Percentiles rank a stretch among this genome's conserved stretches.
Conservation (phyloP, 2,888 invertebrate species). For the Flabesymbios commensalis region DNA sequence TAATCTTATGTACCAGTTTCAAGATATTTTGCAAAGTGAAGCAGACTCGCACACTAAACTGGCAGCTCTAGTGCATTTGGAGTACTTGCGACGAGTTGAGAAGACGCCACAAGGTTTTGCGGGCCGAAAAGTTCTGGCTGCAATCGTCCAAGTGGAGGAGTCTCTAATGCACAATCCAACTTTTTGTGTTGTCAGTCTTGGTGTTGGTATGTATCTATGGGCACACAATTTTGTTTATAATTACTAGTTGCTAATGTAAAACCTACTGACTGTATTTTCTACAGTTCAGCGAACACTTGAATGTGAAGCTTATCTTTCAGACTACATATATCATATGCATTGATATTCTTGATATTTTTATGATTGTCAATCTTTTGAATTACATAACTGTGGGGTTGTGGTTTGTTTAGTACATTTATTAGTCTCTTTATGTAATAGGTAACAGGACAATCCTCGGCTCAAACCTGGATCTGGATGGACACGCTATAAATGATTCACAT, state of each 20-base stretch:
- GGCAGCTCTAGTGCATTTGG: constrained; percentile 58
- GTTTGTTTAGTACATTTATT: background rate
- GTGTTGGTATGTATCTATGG: background rate
- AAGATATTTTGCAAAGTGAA: background rate
- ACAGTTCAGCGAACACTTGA: too few species aligned
- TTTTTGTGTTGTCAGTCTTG: constrained; percentile 54
- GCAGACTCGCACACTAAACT: constrained; percentile 34
- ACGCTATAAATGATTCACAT: constrained; percentile 61
- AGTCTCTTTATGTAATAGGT: constrained; percentile 39
- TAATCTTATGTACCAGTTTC: background rate
- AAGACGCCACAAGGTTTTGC: constrained; percentile 37
- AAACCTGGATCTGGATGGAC: constrained; percentile 57
- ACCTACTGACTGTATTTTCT: too few species aligned
- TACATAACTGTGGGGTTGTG: too few species aligned
- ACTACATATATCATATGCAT: too few species aligned
- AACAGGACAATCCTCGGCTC: constrained; percentile 58
- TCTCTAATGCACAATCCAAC: constrained; percentile 52
- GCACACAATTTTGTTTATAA: too few species aligned
- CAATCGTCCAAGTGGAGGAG: too few species aligned
- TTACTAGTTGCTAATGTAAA: too few species aligned
- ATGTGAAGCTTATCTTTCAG: too few species aligned
- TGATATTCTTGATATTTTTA: too few species aligned
- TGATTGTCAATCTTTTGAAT: too few species aligned
- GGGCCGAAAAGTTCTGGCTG: constrained; percentile 61
- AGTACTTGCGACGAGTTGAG: constrained; percentile 55